These are phyloP conservation scores for Lapara coniferarum DNA, from an alignment of 2,888 invertebrate species.

Conservation along the genomic window DNA sequence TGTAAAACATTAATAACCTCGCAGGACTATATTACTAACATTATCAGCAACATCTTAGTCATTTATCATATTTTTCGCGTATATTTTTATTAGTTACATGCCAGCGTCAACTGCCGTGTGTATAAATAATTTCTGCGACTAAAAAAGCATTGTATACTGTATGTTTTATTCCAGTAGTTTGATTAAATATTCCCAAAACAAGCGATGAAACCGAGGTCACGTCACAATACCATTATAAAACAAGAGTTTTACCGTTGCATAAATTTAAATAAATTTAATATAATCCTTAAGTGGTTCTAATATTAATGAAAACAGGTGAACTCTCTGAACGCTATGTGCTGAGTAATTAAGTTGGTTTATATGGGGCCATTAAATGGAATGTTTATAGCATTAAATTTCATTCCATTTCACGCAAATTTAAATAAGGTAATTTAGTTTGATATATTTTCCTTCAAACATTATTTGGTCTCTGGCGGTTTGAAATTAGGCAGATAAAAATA, in stretches of 20 bases:
- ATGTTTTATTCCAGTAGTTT: too few species aligned
- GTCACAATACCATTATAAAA: background rate
- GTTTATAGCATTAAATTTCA: constrained; percentile 1
- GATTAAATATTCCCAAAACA: background rate
- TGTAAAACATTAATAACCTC: too few species aligned
- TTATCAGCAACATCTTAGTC: too few species aligned
- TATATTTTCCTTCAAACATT: too few species aligned
- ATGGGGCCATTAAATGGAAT: constrained; percentile 13
- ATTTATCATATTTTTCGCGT: too few species aligned
- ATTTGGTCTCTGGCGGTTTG: too few species aligned
- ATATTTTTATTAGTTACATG: too few species aligned
- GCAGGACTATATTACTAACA: too few species aligned
- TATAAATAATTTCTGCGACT: too few species aligned
- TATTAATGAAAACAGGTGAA: constrained; percentile 51
- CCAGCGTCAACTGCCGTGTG: too few species aligned
- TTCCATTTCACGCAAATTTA: constrained; percentile 2
- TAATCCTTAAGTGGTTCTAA: constrained; percentile 34
- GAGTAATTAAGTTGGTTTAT: constrained; percentile 31
- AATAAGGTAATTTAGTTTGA: background rate
- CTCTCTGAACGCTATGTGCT: constrained; percentile 40
- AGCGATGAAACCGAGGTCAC: background rate
- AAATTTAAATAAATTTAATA: constrained; percentile 29
- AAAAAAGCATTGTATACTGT: too few species aligned
- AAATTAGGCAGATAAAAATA: too few species aligned
- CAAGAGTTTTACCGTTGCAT: background rate